These are phyloP conservation scores for Sebastes jordani DNA, from an alignment of 2,797 vertebrate species.

Conservation along the genomic window DNA sequence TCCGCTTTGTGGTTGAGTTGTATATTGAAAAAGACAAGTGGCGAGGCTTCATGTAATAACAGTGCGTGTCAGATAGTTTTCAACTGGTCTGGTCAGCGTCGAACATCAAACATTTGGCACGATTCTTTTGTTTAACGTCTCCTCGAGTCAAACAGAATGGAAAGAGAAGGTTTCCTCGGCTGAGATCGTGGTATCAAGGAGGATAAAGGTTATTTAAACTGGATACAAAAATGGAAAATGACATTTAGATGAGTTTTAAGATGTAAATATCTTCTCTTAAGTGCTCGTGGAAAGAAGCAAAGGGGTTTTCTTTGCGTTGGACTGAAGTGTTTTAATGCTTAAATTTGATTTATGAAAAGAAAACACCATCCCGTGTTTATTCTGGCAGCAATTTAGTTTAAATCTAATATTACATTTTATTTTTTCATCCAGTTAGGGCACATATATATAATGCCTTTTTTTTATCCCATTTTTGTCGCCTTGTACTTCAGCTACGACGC, in stretches of 20 bases:
- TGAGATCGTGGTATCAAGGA: neutral
- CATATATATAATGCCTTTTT: neutral
- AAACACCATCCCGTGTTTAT: neutral
- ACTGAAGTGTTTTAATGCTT: neutral
- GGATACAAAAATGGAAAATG: neutral
- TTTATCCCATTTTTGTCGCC: neutral
- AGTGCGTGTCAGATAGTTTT: slow-evolving; percentile 10
- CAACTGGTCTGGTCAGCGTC: neutral
- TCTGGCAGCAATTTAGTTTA: neutral
- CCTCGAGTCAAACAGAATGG: slow-evolving; percentile 1
- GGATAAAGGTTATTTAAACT: neutral
- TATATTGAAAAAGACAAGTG: slow-evolving; percentile 33
- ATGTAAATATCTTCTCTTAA: neutral
- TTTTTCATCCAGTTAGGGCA: neutral
- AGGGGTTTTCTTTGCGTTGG: neutral
- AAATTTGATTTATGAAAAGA: neutral
- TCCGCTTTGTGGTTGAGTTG: neutral
- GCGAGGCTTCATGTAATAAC: slow-evolving; percentile 1
- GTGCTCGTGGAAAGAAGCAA: neutral
- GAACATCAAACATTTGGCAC: slow-evolving; percentile 10
- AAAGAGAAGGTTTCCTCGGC: neutral
- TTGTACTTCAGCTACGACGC: neutral
- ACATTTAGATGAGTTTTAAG: neutral
- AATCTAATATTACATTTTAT: neutral
- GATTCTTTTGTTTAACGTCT: neutral